A percentile compares a stretch with the other conserved stretches of the same genome.
phyloP scores from a whole-genome alignment of 2,888 invertebrate genomes.

The Fragum fragum region DNA sequence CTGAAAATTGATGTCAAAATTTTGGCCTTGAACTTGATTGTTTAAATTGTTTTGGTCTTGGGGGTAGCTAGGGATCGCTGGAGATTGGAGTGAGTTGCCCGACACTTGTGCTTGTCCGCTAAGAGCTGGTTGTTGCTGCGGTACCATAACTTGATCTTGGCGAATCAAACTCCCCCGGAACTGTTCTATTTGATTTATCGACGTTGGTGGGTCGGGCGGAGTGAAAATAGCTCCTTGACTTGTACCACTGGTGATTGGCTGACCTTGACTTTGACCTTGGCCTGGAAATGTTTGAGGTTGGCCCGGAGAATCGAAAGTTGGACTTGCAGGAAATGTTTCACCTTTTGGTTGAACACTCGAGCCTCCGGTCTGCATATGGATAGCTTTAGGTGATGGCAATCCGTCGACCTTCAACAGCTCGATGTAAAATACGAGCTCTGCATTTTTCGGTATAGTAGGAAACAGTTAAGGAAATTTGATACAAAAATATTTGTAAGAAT shows the following conservation, averaged over 20 bases:
- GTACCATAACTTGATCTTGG: not conserved
- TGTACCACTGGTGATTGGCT: not conserved
- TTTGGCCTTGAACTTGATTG: not conserved
- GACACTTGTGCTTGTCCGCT: not conserved
- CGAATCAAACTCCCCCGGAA: not conserved
- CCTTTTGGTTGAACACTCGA: not conserved
- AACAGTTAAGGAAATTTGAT: constrained; percentile 53
- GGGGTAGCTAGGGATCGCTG: not conserved
- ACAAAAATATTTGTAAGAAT: no score
- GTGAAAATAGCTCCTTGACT: constrained; percentile 8
- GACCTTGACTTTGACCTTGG: not conserved
- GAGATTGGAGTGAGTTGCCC: not conserved
- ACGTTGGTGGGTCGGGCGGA: not conserved
- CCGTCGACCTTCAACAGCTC: constrained; percentile 54
- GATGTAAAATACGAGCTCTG: constrained; percentile 57
- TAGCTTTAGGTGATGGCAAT: not conserved
- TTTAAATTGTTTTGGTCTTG: not conserved
- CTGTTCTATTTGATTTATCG: not conserved
- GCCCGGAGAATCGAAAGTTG: not conserved
- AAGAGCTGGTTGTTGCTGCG: not conserved
- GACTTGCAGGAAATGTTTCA: not conserved
- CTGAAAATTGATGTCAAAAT: not conserved
- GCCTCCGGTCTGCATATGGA: not conserved
- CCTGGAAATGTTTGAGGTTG: constrained; percentile 2
- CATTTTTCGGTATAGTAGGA: constrained; percentile 49